Evolutionary conservation across 2,113 vertebrate species (phyloP).

Genomic region (Oryctolagus cuniculus): DNA sequence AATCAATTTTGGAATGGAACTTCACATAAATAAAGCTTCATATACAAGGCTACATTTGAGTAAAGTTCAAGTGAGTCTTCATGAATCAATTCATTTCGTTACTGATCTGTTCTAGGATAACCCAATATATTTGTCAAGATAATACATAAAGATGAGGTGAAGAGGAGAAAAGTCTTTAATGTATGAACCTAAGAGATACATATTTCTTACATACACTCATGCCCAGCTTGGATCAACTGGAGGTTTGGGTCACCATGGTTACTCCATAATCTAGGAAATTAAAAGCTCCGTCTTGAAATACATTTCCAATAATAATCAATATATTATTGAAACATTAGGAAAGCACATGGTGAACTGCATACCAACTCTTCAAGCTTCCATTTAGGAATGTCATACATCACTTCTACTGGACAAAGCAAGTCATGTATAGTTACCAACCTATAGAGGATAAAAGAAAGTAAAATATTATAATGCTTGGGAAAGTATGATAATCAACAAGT

Average conservation of each 20-base stretch:
- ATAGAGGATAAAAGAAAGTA: background rate
- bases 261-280: background rate
- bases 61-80: background rate
- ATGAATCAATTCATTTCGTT: background rate
- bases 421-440: background rate
- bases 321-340: background rate
- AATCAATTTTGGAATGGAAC: conserved; percentile 39
- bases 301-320: background rate
- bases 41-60: background rate
- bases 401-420: background rate
- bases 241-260: background rate
- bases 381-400: background rate
- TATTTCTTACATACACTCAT: background rate
- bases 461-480: background rate
- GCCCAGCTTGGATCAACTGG: background rate
- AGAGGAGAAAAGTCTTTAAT: background rate
- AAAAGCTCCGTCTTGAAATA: background rate
- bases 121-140: background rate
- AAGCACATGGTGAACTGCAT: background rate
- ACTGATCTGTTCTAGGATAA: background rate
- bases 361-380: background rate
- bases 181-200: background rate
- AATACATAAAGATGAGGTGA: background rate
- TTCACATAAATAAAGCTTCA: conserved; percentile 51
- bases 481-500: background rate